Conservation (phyloP, 2,113 vertebrate species). For the Onychostoma macrolepis region DNA sequence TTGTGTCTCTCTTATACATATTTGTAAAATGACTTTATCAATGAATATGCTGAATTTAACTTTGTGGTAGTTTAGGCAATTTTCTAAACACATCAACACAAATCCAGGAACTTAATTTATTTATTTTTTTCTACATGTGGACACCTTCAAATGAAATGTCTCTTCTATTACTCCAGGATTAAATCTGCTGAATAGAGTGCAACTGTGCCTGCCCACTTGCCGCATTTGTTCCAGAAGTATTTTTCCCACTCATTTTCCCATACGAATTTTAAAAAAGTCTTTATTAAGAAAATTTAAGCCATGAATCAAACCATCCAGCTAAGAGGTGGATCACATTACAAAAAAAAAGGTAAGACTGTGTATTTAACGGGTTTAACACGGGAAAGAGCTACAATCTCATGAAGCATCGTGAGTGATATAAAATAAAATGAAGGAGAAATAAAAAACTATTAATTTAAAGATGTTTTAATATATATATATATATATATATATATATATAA, state of each 20-base stretch:
- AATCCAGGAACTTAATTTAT: too few relatives aligned
- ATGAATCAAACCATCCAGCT: background rate
- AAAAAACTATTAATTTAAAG: too few relatives aligned
- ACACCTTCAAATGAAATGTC: background rate
- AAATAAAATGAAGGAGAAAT: too few relatives aligned
- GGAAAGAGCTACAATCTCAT: background rate
- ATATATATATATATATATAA: too few relatives aligned
- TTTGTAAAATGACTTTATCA: background rate
- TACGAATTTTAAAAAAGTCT: background rate
- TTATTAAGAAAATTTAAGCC: background rate
- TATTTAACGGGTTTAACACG: background rate
- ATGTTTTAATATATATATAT: too few relatives aligned
- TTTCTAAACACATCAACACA: background rate
- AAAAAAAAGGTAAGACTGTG: background rate
- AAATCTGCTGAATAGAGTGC: conserved; percentile 2
- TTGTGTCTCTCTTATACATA: background rate
- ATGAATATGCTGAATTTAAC: background rate
- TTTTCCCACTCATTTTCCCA: background rate
- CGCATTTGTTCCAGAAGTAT: background rate
- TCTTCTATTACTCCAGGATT: conserved; percentile 46
- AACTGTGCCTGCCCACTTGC: background rate
- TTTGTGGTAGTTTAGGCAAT: background rate
- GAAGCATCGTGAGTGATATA: too few relatives aligned
- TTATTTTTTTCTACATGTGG: too few relatives aligned
- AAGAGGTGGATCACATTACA: background rate